phyloP scores from a whole-genome alignment of 2,888 invertebrate species.

The Oligia latruncula region DNA sequence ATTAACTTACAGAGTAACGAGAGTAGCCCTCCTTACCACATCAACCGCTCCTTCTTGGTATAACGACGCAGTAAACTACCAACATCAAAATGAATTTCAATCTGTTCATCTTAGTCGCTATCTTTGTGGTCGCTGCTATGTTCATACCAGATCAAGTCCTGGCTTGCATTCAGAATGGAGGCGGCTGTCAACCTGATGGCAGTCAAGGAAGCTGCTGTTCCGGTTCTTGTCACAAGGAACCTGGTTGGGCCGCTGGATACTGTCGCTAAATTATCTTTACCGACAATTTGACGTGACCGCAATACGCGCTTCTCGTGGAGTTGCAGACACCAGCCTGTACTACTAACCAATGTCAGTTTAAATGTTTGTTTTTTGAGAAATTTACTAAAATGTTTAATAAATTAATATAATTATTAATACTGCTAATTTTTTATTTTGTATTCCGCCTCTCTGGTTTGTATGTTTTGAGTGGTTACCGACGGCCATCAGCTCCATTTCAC shows the following conservation, averaged over 20 bases:
- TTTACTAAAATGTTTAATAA: neutral
- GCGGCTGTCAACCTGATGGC: conserved; percentile 7
- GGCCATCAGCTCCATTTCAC: too few relatives aligned
- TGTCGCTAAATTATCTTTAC: neutral
- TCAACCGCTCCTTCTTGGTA: neutral
- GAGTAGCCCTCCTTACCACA: neutral
- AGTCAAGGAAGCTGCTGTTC: conserved; percentile 10
- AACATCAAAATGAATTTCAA: neutral
- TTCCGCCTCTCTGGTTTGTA: neutral
- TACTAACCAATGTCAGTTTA: neutral
- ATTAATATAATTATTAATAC: neutral
- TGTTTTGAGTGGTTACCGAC: neutral
- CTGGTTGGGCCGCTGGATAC: conserved; percentile 7
- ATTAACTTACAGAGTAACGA: neutral
- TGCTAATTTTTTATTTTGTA: neutral
- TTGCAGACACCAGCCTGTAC: neutral
- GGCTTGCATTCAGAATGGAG: conserved; percentile 3
- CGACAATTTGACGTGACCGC: neutral
- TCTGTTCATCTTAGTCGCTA: neutral
- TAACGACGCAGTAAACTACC: neutral
- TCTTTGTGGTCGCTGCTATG: neutral
- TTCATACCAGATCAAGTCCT: conserved; percentile 5
- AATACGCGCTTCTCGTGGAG: neutral
- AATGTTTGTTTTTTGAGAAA: neutral
- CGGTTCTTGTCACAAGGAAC: conserved; percentile 4